Evolutionary conservation across 2,888 invertebrate species (phyloP).

Genomic region (Cylloceria caligata): DNA sequence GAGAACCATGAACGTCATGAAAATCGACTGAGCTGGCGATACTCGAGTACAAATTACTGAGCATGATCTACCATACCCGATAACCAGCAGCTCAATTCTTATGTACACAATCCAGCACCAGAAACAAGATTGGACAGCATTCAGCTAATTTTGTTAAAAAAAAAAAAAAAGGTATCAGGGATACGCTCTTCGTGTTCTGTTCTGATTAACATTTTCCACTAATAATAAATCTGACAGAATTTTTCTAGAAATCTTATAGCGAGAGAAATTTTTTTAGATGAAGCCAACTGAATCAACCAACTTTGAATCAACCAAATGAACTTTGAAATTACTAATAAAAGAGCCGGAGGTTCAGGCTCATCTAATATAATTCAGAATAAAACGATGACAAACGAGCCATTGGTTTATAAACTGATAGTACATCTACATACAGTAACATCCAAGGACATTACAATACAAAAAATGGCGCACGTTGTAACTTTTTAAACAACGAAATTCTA

Average conservation of each 20-base stretch:
- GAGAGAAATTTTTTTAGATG: too few relatives aligned
- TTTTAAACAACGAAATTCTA: background rate
- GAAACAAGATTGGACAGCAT: background rate
- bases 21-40: background rate
- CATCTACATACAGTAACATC: too few relatives aligned
- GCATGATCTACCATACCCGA: background rate
- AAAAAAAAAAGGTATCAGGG: background rate
- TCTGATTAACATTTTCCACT: background rate
- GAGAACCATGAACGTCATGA: constrained; percentile 9
- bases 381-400: too few relatives aligned
- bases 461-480: background rate
- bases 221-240: background rate
- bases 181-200: background rate
- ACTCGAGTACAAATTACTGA: constrained; percentile 7
- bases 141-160: constrained; percentile 6
- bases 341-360: too few relatives aligned
- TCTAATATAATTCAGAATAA: too few relatives aligned
- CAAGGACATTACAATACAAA: background rate
- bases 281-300: too few relatives aligned
- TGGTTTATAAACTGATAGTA: too few relatives aligned
- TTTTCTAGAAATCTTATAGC: too few relatives aligned
- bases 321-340: too few relatives aligned
- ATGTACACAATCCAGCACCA: constrained; percentile 7
- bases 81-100: constrained; percentile 4
- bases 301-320: too few relatives aligned